Percentiles rank a stretch among this genome's conserved stretches.
These are phyloP conservation scores for Tetragnatha montana DNA, from an alignment of 2,888 invertebrate species.

Conservation along the genomic window DNA sequence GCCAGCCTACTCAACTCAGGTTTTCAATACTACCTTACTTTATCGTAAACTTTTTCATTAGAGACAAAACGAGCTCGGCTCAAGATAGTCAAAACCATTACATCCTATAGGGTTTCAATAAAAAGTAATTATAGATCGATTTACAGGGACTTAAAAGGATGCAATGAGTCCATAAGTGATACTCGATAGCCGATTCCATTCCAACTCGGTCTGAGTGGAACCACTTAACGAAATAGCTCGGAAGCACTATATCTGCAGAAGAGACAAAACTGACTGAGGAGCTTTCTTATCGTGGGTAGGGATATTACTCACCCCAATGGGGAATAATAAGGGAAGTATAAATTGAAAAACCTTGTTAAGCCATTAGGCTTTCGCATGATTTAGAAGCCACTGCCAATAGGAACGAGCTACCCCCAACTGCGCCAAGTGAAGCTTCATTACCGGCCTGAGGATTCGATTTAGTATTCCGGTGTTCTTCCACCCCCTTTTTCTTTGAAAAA, in stretches of 20 bases:
- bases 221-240: conserved; percentile 2
- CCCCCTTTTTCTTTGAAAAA: background rate
- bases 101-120: background rate
- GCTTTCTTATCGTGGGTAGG: conserved; percentile 15
- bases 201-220: background rate
- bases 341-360: conserved; percentile 68
- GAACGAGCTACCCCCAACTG: conserved; percentile 56
- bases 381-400: conserved; percentile 42
- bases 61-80: too few species aligned
- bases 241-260: background rate
- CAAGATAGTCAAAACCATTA: too few species aligned
- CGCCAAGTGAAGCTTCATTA: conserved; percentile 66
- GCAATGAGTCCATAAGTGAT: background rate
- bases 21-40: too few species aligned
- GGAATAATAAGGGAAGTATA: conserved; percentile 47
- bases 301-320: conserved; percentile 31
- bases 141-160: background rate
- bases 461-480: conserved; percentile 54
- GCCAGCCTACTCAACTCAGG: too few species aligned
- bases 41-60: too few species aligned
- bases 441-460: conserved; percentile 63
- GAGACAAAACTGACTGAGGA: conserved; percentile 6
- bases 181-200: background rate
- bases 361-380: conserved; percentile 58
- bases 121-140: background rate